Conservation (phyloP, 2,797 vertebrate species). For the Gadopsis marmoratus region DNA sequence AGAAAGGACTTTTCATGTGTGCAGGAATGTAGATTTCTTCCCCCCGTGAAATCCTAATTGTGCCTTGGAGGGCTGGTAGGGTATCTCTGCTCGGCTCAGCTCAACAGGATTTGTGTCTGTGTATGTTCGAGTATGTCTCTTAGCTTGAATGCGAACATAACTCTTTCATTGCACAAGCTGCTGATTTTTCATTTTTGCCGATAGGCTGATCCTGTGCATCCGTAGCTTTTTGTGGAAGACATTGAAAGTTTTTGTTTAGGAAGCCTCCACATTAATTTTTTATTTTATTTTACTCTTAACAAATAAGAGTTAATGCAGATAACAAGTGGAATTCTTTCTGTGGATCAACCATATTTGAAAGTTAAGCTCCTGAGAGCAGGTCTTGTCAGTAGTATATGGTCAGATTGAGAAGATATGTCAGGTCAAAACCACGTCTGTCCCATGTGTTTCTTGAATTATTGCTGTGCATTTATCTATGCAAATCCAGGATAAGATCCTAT, state of each 20-base stretch:
- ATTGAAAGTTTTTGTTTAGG: constrained; percentile 72
- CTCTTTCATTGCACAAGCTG: constrained; percentile 87
- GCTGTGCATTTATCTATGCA: constrained; percentile 81
- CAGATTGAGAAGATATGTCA: constrained; percentile 58
- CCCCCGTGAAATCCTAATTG: constrained; percentile 92
- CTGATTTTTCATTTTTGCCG: constrained; percentile 83
- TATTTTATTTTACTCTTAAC: not conserved
- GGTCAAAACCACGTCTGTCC: constrained; percentile 65
- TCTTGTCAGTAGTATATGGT: constrained; percentile 58
- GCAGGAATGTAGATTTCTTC: constrained; percentile 90
- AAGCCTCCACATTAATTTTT: constrained; percentile 48
- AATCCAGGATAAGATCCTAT: constrained; percentile 85
- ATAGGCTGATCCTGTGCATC: constrained; percentile 84
- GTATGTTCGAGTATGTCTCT: constrained; percentile 84
- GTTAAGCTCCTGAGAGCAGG: constrained; percentile 49
- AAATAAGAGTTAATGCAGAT: constrained; percentile 45
- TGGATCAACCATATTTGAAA: constrained; percentile 50
- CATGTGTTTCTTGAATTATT: constrained; percentile 69
- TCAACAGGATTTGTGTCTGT: constrained; percentile 90
- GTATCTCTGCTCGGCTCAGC: constrained; percentile 87
- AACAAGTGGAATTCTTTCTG: constrained; percentile 39
- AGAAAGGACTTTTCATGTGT: constrained; percentile 87
- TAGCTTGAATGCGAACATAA: constrained; percentile 87
- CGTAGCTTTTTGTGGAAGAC: constrained; percentile 77
- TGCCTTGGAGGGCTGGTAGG: constrained; percentile 89